phyloP scores from a whole-genome alignment of 2,888 invertebrate genomes.

The Smittia aterrima region DNA sequence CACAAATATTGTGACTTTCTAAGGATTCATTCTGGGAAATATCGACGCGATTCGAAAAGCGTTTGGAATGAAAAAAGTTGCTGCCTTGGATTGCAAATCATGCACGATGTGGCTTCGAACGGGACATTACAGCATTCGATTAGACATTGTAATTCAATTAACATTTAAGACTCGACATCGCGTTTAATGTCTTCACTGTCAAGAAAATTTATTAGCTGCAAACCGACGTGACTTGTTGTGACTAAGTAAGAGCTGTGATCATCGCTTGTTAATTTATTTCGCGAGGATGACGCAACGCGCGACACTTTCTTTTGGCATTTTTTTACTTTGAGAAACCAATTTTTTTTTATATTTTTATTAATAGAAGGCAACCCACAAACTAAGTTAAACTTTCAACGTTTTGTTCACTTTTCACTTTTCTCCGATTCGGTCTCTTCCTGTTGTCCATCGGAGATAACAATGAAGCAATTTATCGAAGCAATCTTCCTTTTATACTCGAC shows the following conservation, averaged over 20 bases:
- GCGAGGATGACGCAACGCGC: not conserved
- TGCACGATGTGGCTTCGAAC: too few species aligned
- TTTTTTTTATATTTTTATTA: not conserved
- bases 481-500: constrained; percentile 25
- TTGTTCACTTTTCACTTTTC: constrained; percentile 21
- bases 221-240: not conserved
- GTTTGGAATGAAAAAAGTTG: too few species aligned
- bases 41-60: too few species aligned
- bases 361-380: not conserved
- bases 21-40: too few species aligned
- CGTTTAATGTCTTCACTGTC: not conserved
- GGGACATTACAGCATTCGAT: not conserved
- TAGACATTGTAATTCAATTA: not conserved
- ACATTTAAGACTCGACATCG: not conserved
- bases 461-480: not conserved
- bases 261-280: not conserved
- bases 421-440: constrained; percentile 9
- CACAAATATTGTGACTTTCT: too few species aligned
- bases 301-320: not conserved
- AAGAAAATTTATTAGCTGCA: not conserved
- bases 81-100: too few species aligned
- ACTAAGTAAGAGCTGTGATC: not conserved
- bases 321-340: not conserved
- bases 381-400: not conserved
- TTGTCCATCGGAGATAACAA: constrained; percentile 31